Percentiles rank a stretch among this genome's conserved stretches.
Conservation (phyloP, 2,888 invertebrate genomes). For the Limnephilus marmoratus region DNA sequence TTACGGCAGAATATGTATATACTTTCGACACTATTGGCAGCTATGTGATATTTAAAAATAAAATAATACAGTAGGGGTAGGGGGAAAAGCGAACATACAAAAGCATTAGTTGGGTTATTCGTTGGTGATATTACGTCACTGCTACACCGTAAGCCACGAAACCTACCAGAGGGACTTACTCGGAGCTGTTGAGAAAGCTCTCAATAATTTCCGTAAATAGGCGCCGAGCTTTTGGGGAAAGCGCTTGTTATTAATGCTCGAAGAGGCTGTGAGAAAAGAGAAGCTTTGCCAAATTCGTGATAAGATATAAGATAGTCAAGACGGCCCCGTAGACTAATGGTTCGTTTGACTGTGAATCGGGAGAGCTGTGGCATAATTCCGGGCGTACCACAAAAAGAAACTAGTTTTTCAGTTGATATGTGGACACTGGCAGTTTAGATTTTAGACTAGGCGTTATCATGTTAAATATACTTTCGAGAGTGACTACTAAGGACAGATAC, state of each 20-base stretch:
- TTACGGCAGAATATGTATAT: no score
- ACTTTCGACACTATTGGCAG: no score
- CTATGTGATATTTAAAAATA: no score
- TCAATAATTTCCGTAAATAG: constrained; percentile 40
- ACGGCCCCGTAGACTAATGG: neutral
- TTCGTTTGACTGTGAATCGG: neutral
- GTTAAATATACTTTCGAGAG: neutral
- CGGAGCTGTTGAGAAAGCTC: constrained; percentile 29
- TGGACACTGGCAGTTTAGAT: neutral
- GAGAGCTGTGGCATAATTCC: neutral
- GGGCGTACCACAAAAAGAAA: neutral
- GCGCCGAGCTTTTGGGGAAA: constrained; percentile 27
- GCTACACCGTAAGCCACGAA: neutral
- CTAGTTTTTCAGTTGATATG: neutral
- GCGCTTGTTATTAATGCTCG: constrained; percentile 13
- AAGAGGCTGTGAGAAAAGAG: constrained; percentile 2
- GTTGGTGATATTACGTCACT: neutral
- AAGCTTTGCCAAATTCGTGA: neutral
- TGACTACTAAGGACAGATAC: neutral
- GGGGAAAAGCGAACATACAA: neutral
- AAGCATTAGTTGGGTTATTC: neutral
- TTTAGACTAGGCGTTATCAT: neutral
- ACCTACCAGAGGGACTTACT: constrained; percentile 32
- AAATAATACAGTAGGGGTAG: neutral
- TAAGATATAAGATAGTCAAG: neutral